Percentiles rank a stretch among this genome's conserved stretches.
These are phyloP conservation scores for Pachycephus smyrnensis DNA, from an alignment of 2,888 invertebrate species.

Conservation along the genomic window DNA sequence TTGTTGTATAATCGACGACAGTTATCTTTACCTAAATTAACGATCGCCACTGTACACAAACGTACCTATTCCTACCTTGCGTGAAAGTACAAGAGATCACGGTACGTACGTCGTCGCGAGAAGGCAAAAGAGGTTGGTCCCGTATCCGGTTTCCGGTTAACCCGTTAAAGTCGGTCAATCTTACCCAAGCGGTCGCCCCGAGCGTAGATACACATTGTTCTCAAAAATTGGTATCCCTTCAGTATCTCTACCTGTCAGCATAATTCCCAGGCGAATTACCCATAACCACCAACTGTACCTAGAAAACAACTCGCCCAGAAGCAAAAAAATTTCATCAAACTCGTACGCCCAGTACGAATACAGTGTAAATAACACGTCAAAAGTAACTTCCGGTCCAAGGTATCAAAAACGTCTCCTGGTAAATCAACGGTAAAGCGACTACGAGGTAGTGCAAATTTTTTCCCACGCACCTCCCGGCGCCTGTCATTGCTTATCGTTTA, in stretches of 20 bases:
- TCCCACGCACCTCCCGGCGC: conserved; percentile 29
- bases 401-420: neutral
- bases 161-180: conserved; percentile 2
- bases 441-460: conserved; percentile 5
- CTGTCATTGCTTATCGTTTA: conserved; percentile 22
- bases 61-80: neutral
- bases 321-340: neutral
- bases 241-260: neutral
- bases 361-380: neutral
- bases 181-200: neutral
- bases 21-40: neutral
- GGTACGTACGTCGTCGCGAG: neutral
- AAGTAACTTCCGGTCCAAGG: neutral
- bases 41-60: neutral
- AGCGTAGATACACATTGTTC: neutral
- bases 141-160: conserved; percentile 4
- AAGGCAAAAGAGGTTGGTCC: neutral
- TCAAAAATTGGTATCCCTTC: neutral
- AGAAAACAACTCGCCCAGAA: neutral
- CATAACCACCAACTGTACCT: neutral
- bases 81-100: neutral
- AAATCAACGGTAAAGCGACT: neutral
- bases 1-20: neutral
- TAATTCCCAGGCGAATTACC: neutral
- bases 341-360: neutral